Base-by-base conservation (phyloP, 2,797 vertebrate genomes). In the Synanceia verrucosa region DNA sequence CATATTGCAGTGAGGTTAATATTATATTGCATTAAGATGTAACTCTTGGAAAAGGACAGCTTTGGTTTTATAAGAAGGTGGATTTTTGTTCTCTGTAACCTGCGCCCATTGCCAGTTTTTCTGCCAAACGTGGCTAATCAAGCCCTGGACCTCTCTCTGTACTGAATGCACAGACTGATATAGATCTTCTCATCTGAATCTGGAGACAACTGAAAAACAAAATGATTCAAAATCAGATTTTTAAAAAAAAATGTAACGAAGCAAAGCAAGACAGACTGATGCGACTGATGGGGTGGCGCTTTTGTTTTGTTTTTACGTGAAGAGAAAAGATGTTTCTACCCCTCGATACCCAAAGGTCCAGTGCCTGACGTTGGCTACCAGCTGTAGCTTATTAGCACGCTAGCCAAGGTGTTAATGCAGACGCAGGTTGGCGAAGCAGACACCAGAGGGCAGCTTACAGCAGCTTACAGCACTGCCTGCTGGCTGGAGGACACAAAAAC, bases 361-460 rank as follows among this genome's bases (percentile, higher is more conserved):
- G 67, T 52, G 43, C 75, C 81, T 77, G 71, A 65, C 43, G 71
- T 50, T 46, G 65, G 73, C 65, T 73, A 80, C 77, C 61, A 52
- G 67, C 47, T 10, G 50, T 24, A 28, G 51, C 58, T 14, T 70
- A 69, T 26, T 65, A 69, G 69, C 65, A 48, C 43, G 23, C 70
- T 78, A 88, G 86, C 76, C 81, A 86, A 89, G 83, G 51, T 78
- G 82, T 89, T 86, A 90, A 66, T 67, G 78, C 69, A 61, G 70
- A 68, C 52, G 71, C 57, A 62, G 81, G 70, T 34, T n/a, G 52
- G 67, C 44, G 69, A 63, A 65, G 80, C 78, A 33, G 59, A 84
- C 73, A 78, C 55, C 73, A 81, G 67, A 68, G 41, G 61, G 39
- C 73, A 67, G 60, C 78, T 62, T 53, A 33, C 28, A 0, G 21